phyloP scores from a whole-genome alignment of 2,888 invertebrate species.

The Orgyia antiqua region DNA sequence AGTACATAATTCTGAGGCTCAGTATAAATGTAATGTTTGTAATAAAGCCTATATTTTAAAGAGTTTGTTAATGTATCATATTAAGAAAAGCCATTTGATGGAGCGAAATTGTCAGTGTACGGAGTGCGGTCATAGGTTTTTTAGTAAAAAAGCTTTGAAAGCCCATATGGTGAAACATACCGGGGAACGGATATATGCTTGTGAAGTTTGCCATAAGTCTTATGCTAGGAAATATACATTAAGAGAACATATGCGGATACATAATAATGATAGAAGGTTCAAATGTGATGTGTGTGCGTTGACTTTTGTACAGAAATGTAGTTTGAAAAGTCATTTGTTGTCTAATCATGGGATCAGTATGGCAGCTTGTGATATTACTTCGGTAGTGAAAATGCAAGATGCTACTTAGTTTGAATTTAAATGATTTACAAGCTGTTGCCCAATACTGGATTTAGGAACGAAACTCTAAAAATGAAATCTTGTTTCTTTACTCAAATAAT shows the following conservation, averaged over 20 bases:
- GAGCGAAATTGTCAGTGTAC: slow-evolving; percentile 66
- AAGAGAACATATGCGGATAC: slow-evolving; percentile 68
- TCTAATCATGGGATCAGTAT: slow-evolving; percentile 60
- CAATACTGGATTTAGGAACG: too few relatives aligned
- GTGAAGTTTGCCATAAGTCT: slow-evolving; percentile 50
- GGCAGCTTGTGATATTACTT: slow-evolving; percentile 47
- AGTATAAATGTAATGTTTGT: slow-evolving; percentile 65
- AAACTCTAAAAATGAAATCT: too few relatives aligned
- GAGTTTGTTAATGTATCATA: slow-evolving; percentile 58
- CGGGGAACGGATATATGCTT: slow-evolving; percentile 49
- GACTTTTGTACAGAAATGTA: slow-evolving; percentile 63
- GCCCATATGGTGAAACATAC: slow-evolving; percentile 33
- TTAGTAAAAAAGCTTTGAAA: slow-evolving; percentile 72
- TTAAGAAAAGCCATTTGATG: slow-evolving; percentile 68
- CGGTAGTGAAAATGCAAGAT: slow-evolving; percentile 2
- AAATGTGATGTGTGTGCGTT: slow-evolving; percentile 50
- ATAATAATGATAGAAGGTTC: slow-evolving; percentile 59
- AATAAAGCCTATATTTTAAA: slow-evolving; percentile 50
- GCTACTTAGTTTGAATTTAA: neutral
- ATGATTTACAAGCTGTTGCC: too few relatives aligned
- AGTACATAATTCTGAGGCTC: slow-evolving; percentile 58
- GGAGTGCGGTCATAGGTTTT: slow-evolving; percentile 70
- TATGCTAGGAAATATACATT: slow-evolving; percentile 38
- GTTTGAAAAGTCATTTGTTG: slow-evolving; percentile 56
- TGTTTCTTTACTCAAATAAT: too few relatives aligned